Evolutionary conservation across 2,797 vertebrate genomes (phyloP).

Genomic region (Centropyge bicolor): DNA sequence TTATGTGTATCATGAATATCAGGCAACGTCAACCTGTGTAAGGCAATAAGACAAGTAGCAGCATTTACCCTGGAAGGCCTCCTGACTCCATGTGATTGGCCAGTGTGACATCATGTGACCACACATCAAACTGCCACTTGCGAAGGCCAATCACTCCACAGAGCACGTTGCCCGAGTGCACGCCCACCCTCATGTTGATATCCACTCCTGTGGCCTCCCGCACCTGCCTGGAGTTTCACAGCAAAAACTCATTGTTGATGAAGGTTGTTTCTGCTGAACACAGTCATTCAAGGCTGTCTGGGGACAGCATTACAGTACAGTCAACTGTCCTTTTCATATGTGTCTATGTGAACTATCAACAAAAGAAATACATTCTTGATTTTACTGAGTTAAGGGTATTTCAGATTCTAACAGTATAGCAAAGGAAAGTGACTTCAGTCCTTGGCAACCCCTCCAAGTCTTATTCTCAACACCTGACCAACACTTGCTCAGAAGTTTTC

Average conservation of each 20-base stretch:
- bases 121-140: slow-evolving; percentile 99
- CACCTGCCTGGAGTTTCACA: slow-evolving; percentile 88
- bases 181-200: slow-evolving; percentile 98
- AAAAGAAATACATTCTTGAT: not conserved
- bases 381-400: not conserved
- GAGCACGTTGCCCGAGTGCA: slow-evolving; percentile 97
- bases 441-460: not conserved
- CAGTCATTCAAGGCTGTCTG: not conserved
- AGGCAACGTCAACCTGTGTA: not conserved
- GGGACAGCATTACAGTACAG: not conserved
- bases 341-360: not conserved
- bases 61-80: slow-evolving; percentile 92
- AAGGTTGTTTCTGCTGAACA: not conserved
- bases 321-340: not conserved
- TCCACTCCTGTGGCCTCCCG: slow-evolving; percentile 96
- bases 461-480: not conserved
- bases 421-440: not conserved
- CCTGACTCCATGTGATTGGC: slow-evolving; percentile 99
- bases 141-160: slow-evolving; percentile 97
- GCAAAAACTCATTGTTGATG: not conserved
- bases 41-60: not conserved
- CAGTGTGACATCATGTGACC: slow-evolving; percentile 97
- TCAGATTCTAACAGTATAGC: not conserved
- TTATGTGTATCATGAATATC: not conserved
- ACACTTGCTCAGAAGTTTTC: not conserved